phyloP scores from a whole-genome alignment of 1,140 invertebrate genomes.

The Trichonephila inaurata region DNA sequence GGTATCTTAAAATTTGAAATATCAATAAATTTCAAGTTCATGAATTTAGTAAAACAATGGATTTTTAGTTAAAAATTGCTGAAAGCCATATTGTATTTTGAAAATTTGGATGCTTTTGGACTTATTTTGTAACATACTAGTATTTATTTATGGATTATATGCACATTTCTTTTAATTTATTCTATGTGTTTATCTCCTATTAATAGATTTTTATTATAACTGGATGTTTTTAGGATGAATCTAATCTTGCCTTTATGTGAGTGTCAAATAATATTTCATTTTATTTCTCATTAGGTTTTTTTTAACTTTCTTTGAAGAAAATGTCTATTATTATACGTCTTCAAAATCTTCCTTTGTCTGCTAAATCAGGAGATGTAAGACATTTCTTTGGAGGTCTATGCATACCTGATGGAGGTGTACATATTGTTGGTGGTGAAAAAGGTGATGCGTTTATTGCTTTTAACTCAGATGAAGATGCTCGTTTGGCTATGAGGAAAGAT shows the following conservation, averaged over 20 bases:
- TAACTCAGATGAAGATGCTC: conserved; percentile 97
- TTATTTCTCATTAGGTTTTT: conserved; percentile 74
- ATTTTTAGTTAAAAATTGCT: too few species aligned
- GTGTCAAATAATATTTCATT: conserved; percentile 33
- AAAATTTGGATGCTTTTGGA: too few species aligned
- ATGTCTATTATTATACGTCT: conserved; percentile 99
- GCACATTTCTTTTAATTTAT: not conserved
- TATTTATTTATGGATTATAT: too few species aligned
- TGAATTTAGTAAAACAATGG: too few species aligned
- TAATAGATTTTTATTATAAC: not conserved
- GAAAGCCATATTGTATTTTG: too few species aligned
- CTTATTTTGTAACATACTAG: too few species aligned
- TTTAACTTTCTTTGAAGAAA: conserved; percentile 78
- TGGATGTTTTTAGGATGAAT: not conserved
- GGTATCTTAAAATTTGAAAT: too few species aligned
- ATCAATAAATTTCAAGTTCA: too few species aligned
- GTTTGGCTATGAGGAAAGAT: conserved; percentile 95
- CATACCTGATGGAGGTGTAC: conserved; percentile 98
- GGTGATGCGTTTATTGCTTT: conserved; percentile 99
- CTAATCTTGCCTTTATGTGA: not conserved
- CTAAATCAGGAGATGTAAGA: conserved; percentile 97
- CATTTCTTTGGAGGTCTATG: conserved; percentile 96
- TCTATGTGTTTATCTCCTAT: not conserved
- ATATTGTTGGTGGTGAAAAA: conserved; percentile 98
- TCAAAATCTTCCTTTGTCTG: conserved; percentile 97